A percentile compares a stretch with the other conserved stretches of the same genome.
Conservation (phyloP, 2,888 invertebrate genomes). For the Caenorhabditis zanzibari region DNA sequence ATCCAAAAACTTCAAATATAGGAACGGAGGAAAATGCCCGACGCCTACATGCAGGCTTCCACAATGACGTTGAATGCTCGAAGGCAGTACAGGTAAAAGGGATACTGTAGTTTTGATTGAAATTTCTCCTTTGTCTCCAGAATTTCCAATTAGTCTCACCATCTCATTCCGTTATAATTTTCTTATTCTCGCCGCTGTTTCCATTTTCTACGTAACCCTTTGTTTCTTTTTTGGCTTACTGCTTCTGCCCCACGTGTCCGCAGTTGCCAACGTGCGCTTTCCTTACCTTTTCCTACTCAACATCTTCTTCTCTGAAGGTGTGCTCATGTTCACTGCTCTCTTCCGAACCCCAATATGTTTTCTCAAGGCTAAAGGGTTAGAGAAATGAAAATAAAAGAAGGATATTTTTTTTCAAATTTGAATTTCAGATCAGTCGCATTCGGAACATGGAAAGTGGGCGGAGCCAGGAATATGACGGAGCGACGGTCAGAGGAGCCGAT, state of each 20-base stretch:
- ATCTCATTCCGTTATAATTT: not conserved
- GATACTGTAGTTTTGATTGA: conserved; percentile 1
- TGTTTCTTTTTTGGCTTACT: not conserved
- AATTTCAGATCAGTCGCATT: conserved; percentile 78
- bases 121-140: not conserved
- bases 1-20: not conserved
- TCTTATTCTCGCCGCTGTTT: not conserved
- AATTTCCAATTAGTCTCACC: not conserved
- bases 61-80: conserved; percentile 33
- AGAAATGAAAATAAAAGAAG: not conserved
- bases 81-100: conserved; percentile 29
- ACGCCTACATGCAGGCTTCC: conserved; percentile 24
- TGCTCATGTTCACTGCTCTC: conserved; percentile 20
- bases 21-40: conserved; percentile 17
- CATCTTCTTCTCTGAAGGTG: not conserved
- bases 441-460: conserved; percentile 82
- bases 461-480: conserved; percentile 73
- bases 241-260: not conserved
- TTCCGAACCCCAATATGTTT: conserved; percentile 48
- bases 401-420: too few species aligned
- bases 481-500: conserved; percentile 58
- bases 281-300: not conserved
- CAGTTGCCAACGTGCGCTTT: not conserved
- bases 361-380: conserved; percentile 49
- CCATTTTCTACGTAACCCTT: conserved; percentile 1